phyloP scores from a whole-genome alignment of 2,888 invertebrate genomes.

The Acleris literana region DNA sequence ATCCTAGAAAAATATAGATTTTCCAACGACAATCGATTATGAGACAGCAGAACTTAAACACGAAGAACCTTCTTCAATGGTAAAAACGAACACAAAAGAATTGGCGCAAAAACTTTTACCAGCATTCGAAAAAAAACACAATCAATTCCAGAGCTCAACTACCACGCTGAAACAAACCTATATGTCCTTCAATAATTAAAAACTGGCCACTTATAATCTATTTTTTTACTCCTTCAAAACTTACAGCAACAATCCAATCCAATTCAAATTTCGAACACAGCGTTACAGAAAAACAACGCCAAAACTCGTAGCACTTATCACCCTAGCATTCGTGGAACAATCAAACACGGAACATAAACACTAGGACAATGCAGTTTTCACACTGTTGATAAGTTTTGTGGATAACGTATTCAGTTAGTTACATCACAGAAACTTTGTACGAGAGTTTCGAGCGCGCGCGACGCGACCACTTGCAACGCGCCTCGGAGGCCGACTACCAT shows the following conservation, averaged over 20 bases:
- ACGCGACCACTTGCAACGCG: slow-evolving; percentile 43
- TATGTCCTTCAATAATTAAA: neutral
- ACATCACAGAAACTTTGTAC: slow-evolving; percentile 61
- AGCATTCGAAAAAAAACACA: neutral
- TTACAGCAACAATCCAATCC: slow-evolving; percentile 28
- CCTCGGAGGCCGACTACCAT: slow-evolving; percentile 70
- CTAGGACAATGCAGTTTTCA: slow-evolving; percentile 28
- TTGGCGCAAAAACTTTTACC: neutral
- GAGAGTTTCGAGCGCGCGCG: slow-evolving; percentile 40
- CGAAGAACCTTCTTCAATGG: neutral
- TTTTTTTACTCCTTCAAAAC: slow-evolving; percentile 16
- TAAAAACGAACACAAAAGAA: neutral
- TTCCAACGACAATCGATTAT: no score
- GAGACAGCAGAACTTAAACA: neutral
- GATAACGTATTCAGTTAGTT: slow-evolving; percentile 42
- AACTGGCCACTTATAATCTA: neutral
- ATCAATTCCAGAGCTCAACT: neutral
- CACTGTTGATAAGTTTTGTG: slow-evolving; percentile 28
- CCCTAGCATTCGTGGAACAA: slow-evolving; percentile 22
- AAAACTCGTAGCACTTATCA: slow-evolving; percentile 20
- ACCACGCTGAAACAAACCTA: neutral
- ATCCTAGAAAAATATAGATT: no score
- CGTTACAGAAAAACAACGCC: slow-evolving; percentile 13
- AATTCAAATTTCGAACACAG: slow-evolving; percentile 28
- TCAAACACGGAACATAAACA: slow-evolving; percentile 35